A percentile compares a stretch with the other conserved stretches of the same genome.
Conservation (phyloP, 2,888 invertebrate species). For the Podotricha telesiphe region DNA sequence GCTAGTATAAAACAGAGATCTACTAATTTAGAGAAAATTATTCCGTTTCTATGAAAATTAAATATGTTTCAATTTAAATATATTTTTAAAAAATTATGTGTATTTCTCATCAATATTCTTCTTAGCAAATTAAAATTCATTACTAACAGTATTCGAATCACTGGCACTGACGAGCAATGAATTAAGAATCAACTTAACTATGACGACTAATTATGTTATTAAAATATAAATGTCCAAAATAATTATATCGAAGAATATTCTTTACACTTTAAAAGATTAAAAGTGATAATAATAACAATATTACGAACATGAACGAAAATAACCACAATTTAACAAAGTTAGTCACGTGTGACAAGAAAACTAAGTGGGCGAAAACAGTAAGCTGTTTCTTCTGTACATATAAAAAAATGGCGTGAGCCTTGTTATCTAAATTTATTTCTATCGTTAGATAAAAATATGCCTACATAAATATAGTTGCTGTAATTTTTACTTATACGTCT, state of each 20-base stretch:
- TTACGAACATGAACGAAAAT: background rate
- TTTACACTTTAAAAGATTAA: background rate
- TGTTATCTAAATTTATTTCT: background rate
- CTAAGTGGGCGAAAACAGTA: background rate
- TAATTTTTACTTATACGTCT: background rate
- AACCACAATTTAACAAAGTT: background rate
- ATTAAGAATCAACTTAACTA: too few relatives aligned
- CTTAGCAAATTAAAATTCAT: too few relatives aligned
- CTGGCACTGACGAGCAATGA: too few relatives aligned
- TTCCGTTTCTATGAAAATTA: too few relatives aligned
- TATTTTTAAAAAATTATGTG: too few relatives aligned
- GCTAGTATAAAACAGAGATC: too few relatives aligned
- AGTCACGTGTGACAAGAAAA: constrained; percentile 8
- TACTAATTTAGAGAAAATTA: too few relatives aligned
- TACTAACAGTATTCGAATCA: too few relatives aligned
- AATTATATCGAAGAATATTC: background rate
- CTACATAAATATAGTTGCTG: background rate
- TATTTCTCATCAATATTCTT: too few relatives aligned
- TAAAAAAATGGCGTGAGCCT: background rate
- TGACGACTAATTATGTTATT: background rate
- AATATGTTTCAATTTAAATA: too few relatives aligned
- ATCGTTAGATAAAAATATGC: background rate
- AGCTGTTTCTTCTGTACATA: background rate
- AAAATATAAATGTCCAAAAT: background rate
- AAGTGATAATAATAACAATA: too few relatives aligned